Evolutionary conservation across 2,113 vertebrate genomes (phyloP).

Genomic region (Nyctereutes procyonoides): DNA sequence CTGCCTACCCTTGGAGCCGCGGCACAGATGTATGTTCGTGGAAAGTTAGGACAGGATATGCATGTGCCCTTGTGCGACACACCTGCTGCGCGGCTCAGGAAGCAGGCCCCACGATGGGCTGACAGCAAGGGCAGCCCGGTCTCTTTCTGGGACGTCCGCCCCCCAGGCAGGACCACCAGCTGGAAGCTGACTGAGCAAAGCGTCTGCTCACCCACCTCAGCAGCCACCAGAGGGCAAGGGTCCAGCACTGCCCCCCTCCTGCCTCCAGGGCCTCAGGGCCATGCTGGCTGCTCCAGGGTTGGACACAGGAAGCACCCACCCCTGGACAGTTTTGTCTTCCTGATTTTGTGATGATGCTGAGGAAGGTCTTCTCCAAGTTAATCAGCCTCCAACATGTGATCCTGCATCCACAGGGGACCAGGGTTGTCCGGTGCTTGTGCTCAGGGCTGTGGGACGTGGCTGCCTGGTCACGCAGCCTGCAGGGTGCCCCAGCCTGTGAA

Average conservation of each 20-base stretch:
- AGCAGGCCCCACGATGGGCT: neutral
- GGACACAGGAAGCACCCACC: no score
- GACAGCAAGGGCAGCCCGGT: neutral
- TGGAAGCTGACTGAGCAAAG: no score
- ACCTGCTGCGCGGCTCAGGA: neutral
- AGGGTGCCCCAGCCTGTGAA: neutral
- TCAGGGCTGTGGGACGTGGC: neutral
- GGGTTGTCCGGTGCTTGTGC: neutral
- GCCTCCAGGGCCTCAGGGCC: neutral
- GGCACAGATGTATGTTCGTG: fast-evolving
- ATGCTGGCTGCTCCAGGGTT: no score
- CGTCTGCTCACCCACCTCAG: neutral
- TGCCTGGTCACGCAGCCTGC: neutral
- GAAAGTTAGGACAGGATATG: neutral
- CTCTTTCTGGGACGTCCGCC: neutral
- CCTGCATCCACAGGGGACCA: neutral
- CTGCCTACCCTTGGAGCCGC: neutral
- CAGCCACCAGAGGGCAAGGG: neutral
- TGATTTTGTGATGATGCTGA: neutral
- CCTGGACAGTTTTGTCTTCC: no score
- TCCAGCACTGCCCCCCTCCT: no score
- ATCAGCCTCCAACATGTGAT: no score
- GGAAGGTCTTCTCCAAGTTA: no score
- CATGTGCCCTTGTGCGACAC: neutral
- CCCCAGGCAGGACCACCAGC: neutral